phyloP scores from a whole-genome alignment of 2,888 invertebrate genomes.

The Hydropsyche betteni region DNA sequence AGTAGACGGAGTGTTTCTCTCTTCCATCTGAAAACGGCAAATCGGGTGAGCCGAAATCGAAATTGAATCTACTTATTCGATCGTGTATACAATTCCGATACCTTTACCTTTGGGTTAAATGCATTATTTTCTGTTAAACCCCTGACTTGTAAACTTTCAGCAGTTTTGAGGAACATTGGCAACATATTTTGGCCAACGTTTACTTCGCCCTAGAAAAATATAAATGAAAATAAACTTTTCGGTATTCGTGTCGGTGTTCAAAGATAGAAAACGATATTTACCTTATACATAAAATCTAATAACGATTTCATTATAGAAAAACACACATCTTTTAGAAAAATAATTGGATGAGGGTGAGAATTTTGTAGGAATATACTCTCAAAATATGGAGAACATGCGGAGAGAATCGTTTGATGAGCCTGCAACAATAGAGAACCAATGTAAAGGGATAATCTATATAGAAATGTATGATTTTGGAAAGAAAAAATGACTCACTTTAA shows the following conservation, averaged over 20 bases:
- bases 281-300: constrained; percentile 93
- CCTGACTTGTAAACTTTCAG: constrained; percentile 88
- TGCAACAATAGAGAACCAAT: constrained; percentile 57
- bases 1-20: constrained; percentile 63
- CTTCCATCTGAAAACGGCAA: constrained; percentile 60
- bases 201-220: constrained; percentile 73
- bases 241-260: no score
- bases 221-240: constrained; percentile 3
- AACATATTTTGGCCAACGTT: constrained; percentile 92
- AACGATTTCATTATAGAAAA: constrained; percentile 89
- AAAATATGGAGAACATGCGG: constrained; percentile 94
- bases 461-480: neutral
- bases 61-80: no score
- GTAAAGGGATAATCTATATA: neutral
- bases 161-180: constrained; percentile 90
- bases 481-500: constrained; percentile 67
- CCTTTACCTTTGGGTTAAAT: constrained; percentile 65
- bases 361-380: constrained; percentile 91
- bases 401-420: constrained; percentile 93
- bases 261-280: neutral
- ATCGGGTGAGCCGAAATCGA: no score
- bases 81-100: no score
- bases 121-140: constrained; percentile 89
- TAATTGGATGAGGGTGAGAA: constrained; percentile 89
- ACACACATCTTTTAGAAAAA: constrained; percentile 92